Evolutionary conservation across 2,888 invertebrate species (phyloP), one percentile per base, ranked within the genome.

Genomic region (Eristalis tenax): DNA sequence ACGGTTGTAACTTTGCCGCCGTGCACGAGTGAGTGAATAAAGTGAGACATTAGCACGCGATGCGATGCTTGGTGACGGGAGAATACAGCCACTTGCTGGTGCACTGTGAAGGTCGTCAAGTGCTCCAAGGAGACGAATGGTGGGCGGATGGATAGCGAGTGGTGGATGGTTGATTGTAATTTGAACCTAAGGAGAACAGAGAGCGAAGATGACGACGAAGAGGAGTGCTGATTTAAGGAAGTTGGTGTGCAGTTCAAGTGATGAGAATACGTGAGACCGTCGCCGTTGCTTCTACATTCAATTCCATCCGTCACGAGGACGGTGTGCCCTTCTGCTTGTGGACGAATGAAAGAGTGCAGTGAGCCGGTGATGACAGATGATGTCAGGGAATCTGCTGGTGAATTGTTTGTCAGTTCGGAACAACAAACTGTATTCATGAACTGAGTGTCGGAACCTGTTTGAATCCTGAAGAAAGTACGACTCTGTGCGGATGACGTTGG

Each of bases 21-120:
- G 75, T 75, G 75, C 84, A 75, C 35, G 84, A 75, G 65, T 75
- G 61, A 57, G 75, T 57, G 75, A 66, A 75, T 80, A 18, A 84
- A 84, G 84, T 75, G 83, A 74, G 57, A 80, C 80, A 80, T 80
- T 79, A 80, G 70, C 80, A 83, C 74, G 74, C 43, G 63, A 65
- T 68, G 61, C 73, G 66, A n/a, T n/a, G n/a, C 59, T 50, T 18
- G 32, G 65, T 57, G 68, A 64, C 83, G 35, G 69, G 32, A 32
- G 32, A 71, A 71, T 64, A 65, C 38, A 63, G 50, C 32, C 73
- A 56, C 79, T 83, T 74, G 50, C 13, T 28, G 64, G 65, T n/a
- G 64, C 74, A 64, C 79, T 74, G 69, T 74, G 83, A 83, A 83
- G 83, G 83, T 83, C 79, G 73, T 50, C 50, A 18, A 80, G 83